Evolutionary conservation across 23 tunicate species (phyloP).

Genomic region (Clavelina lepadiformis): DNA sequence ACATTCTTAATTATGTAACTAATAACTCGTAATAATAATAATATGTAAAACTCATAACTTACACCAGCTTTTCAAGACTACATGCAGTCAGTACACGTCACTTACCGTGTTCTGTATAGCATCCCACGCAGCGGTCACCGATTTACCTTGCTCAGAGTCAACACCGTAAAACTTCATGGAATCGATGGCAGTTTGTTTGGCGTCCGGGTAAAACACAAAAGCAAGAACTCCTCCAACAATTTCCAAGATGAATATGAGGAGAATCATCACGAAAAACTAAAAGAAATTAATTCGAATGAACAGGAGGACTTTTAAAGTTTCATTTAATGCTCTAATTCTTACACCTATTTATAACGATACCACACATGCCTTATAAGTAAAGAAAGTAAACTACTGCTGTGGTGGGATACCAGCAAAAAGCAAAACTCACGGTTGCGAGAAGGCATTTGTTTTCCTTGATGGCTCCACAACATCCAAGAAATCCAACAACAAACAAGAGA

Average conservation of each 20-base stretch:
- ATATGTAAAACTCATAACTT: no score
- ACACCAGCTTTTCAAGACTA: no score
- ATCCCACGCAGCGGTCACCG: slow-evolving; percentile 61
- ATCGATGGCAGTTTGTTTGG: slow-evolving; percentile 18
- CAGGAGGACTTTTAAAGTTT: no score
- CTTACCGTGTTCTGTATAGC: slow-evolving; percentile 39
- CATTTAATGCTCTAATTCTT: no score
- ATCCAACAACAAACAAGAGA: slow-evolving; percentile 42
- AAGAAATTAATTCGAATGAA: no score
- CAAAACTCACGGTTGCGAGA: slow-evolving; percentile 51
- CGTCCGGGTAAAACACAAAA: slow-evolving; percentile 54
- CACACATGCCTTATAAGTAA: no score
- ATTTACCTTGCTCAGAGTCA: slow-evolving; percentile 6
- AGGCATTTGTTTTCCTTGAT: slow-evolving; percentile 68
- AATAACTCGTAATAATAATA: no score
- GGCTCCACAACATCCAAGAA: slow-evolving; percentile 89
- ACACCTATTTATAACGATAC: no score
- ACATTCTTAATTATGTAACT: no score
- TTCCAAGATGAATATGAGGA: slow-evolving; percentile 69
- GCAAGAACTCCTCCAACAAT: slow-evolving; percentile 70
- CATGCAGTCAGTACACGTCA: no score
- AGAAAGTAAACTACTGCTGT: no score
- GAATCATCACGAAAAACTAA: slow-evolving; percentile 67
- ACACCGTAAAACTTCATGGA: slow-evolving; percentile 26
- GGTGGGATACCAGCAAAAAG: no score